Evolutionary conservation across 2,113 vertebrate genomes (phyloP).

Genomic region (Podilymbus podiceps): DNA sequence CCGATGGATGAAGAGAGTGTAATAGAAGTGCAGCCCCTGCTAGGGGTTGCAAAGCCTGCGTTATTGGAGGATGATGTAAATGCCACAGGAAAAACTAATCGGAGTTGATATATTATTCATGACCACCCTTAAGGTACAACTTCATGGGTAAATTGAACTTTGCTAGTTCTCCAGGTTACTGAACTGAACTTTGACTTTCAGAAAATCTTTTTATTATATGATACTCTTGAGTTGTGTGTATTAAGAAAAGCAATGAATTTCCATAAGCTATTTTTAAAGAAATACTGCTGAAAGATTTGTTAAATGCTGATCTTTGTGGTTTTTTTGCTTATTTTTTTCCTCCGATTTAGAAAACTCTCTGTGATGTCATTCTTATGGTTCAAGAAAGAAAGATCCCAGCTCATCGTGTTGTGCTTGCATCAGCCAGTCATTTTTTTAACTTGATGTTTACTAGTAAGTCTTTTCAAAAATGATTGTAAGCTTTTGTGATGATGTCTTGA

Average conservation of each 20-base stretch:
- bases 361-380: constrained; percentile 94
- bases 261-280: neutral
- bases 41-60: fast-evolving
- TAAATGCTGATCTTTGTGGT: neutral
- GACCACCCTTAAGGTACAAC: neutral
- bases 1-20: neutral
- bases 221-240: neutral
- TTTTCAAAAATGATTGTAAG: neutral
- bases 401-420: constrained; percentile 92
- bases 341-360: constrained; percentile 85
- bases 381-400: constrained; percentile 92
- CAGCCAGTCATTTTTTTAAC: constrained; percentile 96
- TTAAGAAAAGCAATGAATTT: neutral
- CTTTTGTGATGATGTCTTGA: neutral
- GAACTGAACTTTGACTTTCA: neutral
- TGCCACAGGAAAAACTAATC: neutral
- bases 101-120: neutral
- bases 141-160: neutral
- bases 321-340: neutral
- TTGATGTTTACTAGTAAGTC: constrained; percentile 98
- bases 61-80: neutral
- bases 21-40: neutral
- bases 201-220: neutral
- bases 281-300: neutral
- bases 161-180: neutral